These are phyloP conservation scores for Bombus picipes DNA, from an alignment of 1,140 invertebrate species.

Conservation along the genomic window DNA sequence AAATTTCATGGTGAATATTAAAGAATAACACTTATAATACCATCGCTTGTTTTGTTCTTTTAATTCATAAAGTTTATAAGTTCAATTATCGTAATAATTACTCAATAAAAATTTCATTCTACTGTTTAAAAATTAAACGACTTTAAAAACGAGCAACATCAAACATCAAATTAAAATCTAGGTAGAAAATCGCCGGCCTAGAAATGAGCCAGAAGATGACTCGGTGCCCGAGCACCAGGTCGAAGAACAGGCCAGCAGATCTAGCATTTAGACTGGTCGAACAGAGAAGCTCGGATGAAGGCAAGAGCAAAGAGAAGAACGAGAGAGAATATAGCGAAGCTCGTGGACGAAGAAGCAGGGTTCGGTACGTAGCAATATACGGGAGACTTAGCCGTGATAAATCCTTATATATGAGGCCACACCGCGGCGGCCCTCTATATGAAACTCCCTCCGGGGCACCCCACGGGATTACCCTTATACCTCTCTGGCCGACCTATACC, in stretches of 20 bases:
- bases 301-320: conserved; percentile 23
- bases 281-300: neutral
- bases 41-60: no score
- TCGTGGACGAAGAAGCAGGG: conserved; percentile 63
- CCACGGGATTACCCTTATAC: conserved; percentile 80
- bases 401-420: conserved; percentile 82
- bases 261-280: conserved; percentile 25
- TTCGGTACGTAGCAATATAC: conserved; percentile 81
- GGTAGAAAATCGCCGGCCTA: neutral
- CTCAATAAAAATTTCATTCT: no score
- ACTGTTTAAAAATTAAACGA: no score
- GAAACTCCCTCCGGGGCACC: conserved; percentile 77
- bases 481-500: conserved; percentile 57
- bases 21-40: neutral
- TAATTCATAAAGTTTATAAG: no score
- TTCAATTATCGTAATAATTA: no score
- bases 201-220: neutral
- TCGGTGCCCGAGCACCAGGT: neutral
- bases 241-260: conserved; percentile 38
- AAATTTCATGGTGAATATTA: neutral
- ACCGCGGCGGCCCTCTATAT: conserved; percentile 78
- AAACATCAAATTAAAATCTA: no score
- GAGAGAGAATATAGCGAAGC: conserved; percentile 14
- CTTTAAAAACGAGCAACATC: no score
- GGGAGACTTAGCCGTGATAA: conserved; percentile 82